These are phyloP conservation scores for Eubasilissa splendida DNA, from an alignment of 2,888 invertebrate genomes.

Conservation along the genomic window DNA sequence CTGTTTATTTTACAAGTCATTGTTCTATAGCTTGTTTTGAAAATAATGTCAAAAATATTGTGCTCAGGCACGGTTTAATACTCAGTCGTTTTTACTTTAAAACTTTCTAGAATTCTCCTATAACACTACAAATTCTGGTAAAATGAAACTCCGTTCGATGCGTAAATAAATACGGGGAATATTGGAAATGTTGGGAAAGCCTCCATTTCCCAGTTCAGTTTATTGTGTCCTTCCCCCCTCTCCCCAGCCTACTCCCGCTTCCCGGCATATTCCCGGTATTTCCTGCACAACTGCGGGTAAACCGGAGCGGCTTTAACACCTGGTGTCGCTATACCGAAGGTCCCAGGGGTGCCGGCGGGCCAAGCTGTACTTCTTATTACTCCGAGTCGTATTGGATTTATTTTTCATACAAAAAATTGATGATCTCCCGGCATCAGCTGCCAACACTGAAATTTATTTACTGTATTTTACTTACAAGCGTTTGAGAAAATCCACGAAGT, in stretches of 20 bases:
- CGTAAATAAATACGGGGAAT: conserved; percentile 27
- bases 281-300: conserved; percentile 1
- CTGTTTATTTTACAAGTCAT: no score
- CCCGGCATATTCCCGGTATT: conserved; percentile 14
- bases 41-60: no score
- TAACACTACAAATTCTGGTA: no score
- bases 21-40: no score
- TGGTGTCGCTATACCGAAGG: neutral
- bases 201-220: conserved; percentile 7
- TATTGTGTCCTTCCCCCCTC: neutral
- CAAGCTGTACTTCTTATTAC: neutral
- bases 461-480: neutral
- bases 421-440: conserved; percentile 17
- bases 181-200: conserved; percentile 12
- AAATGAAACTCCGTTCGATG: conserved; percentile 18
- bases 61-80: no score
- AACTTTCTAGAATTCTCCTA: no score
- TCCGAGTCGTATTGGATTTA: conserved; percentile 14
- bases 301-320: neutral
- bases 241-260: neutral
- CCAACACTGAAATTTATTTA: neutral
- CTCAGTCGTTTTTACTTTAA: no score
- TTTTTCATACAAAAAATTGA: conserved; percentile 12
- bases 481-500: no score
- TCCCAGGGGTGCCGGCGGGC: neutral